A percentile compares a stretch with the other conserved stretches of the same genome.
Conservation (phyloP, 2,888 invertebrate species). For the Lypha dubia region DNA sequence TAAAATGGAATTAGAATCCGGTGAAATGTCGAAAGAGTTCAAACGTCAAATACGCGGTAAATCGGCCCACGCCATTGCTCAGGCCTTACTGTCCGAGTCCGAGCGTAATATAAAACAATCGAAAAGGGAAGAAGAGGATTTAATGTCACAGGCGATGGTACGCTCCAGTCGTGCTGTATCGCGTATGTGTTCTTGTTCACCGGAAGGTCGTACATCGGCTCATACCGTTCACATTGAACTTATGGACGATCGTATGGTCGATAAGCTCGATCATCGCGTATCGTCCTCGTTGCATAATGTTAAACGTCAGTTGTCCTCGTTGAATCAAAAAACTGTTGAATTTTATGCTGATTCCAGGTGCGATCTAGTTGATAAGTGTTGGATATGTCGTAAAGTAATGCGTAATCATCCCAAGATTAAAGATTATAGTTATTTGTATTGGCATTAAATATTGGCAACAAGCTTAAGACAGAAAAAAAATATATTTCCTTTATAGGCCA, state of each 20-base stretch:
- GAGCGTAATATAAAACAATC: slow-evolving; percentile 82
- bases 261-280: slow-evolving; percentile 82
- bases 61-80: slow-evolving; percentile 90
- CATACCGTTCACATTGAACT: slow-evolving; percentile 81
- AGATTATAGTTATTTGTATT: slow-evolving; percentile 80
- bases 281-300: slow-evolving; percentile 82
- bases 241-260: slow-evolving; percentile 82
- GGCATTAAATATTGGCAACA: slow-evolving; percentile 56
- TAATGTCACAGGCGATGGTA: slow-evolving; percentile 78
- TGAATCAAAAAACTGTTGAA: slow-evolving; percentile 82
- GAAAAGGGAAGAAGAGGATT: slow-evolving; percentile 80
- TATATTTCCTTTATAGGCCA: background rate
- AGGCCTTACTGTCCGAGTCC: slow-evolving; percentile 86
- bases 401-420: slow-evolving; percentile 81
- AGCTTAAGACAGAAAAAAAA: background rate
- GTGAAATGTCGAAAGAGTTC: slow-evolving; percentile 84
- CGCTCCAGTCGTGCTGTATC: slow-evolving; percentile 80
- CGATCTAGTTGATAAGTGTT: slow-evolving; percentile 82
- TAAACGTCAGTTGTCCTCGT: slow-evolving; percentile 81
- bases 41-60: slow-evolving; percentile 87
- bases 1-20: slow-evolving; percentile 84
- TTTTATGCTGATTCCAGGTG: slow-evolving; percentile 83
- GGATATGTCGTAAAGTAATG: slow-evolving; percentile 82
- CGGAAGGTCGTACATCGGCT: slow-evolving; percentile 74
- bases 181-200: slow-evolving; percentile 79